phyloP scores from a whole-genome alignment of 2,888 invertebrate species.

The Pammene aurita region DNA sequence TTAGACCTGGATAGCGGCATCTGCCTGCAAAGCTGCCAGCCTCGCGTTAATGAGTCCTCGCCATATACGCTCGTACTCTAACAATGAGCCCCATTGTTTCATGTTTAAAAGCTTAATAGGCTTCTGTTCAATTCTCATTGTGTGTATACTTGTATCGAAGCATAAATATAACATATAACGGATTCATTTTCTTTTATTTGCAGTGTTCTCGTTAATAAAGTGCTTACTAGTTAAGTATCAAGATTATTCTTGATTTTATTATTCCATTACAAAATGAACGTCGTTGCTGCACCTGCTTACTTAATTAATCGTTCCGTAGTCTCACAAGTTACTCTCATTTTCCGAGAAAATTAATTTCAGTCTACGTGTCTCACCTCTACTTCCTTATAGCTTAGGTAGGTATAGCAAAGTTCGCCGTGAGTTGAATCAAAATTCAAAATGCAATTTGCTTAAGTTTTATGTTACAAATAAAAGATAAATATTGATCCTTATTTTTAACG shows the following conservation, averaged over 20 bases:
- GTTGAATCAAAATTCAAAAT: slow-evolving; percentile 35
- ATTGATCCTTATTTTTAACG: slow-evolving; percentile 2
- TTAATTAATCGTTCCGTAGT: slow-evolving; percentile 58
- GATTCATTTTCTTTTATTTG: not conserved
- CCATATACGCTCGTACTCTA: slow-evolving; percentile 63
- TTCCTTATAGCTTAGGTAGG: slow-evolving; percentile 37
- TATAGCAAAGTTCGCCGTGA: slow-evolving; percentile 26
- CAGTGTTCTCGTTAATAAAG: not conserved
- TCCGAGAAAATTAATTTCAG: slow-evolving; percentile 51
- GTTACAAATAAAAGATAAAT: not conserved
- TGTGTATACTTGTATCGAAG: slow-evolving; percentile 14
- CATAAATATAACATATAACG: slow-evolving; percentile 3
- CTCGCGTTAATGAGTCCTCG: slow-evolving; percentile 64
- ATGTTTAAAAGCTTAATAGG: slow-evolving; percentile 28
- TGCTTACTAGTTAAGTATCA: slow-evolving; percentile 3
- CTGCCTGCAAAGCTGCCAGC: slow-evolving; percentile 56
- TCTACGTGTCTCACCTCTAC: slow-evolving; percentile 34
- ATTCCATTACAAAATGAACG: slow-evolving; percentile 34
- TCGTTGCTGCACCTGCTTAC: slow-evolving; percentile 61
- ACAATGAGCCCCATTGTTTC: slow-evolving; percentile 60
- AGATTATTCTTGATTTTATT: slow-evolving; percentile 25
- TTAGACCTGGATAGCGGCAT: slow-evolving; percentile 72
- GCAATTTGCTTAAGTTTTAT: slow-evolving; percentile 26
- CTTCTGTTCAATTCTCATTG: slow-evolving; percentile 13
- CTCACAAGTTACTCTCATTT: slow-evolving; percentile 51